phyloP scores from a whole-genome alignment of 2,888 invertebrate species.

The Mimachlamys varia region DNA sequence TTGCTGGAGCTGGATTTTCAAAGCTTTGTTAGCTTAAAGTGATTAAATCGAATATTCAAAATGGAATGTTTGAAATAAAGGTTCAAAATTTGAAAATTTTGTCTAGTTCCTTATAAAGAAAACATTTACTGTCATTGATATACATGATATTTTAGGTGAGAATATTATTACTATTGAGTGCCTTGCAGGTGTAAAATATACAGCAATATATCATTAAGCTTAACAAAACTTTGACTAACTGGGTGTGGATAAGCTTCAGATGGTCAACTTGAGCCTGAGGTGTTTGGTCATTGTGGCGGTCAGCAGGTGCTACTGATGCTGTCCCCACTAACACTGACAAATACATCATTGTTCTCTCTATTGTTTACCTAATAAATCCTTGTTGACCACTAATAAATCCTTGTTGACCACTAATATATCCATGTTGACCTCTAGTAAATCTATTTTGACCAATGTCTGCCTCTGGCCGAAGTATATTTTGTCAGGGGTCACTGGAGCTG shows the following conservation, averaged over 20 bases:
- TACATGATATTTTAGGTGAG: not conserved
- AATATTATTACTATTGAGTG: not conserved
- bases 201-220: not conserved
- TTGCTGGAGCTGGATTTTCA: not conserved
- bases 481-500: not conserved
- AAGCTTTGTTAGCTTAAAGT: not conserved
- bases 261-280: slow-evolving; percentile 9
- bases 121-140: not conserved
- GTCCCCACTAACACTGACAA: not conserved
- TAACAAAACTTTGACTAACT: not conserved
- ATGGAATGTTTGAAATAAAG: not conserved
- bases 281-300: slow-evolving; percentile 15
- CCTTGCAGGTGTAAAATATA: not conserved
- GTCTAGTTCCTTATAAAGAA: not conserved
- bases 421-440: not conserved
- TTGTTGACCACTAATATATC: not conserved
- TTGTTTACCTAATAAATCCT: slow-evolving; percentile 17
- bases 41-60: not conserved
- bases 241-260: not conserved
- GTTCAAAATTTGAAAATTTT: not conserved
- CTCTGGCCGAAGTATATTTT: slow-evolving; percentile 6
- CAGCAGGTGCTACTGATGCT: slow-evolving; percentile 9
- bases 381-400: slow-evolving; percentile 15
- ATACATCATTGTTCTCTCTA: not conserved
- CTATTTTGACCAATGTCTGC: not conserved